phyloP scores from a whole-genome alignment of 2,797 vertebrate genomes.

The Betta splendens region DNA sequence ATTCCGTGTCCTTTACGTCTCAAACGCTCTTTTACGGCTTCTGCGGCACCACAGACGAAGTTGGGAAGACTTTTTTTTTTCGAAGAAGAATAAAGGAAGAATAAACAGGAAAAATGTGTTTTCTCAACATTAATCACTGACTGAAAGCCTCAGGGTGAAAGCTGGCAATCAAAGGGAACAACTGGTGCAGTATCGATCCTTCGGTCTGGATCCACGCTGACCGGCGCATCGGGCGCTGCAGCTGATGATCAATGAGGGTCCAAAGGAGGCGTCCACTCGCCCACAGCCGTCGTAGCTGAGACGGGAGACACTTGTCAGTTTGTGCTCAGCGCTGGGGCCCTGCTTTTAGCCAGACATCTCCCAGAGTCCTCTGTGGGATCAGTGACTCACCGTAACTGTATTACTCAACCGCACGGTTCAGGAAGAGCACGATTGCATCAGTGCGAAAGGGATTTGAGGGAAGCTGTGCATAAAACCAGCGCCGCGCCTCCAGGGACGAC shows the following conservation, averaged over 20 bases:
- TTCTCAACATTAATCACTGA: slow-evolving; percentile 64
- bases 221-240: slow-evolving; percentile 8
- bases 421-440: slow-evolving; percentile 49
- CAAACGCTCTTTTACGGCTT: no score
- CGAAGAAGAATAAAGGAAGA: slow-evolving; percentile 36
- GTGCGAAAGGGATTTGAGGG: slow-evolving; percentile 21
- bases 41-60: no score
- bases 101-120: no score
- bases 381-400: slow-evolving; percentile 45
- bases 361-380: slow-evolving; percentile 35
- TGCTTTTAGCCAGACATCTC: slow-evolving; percentile 39
- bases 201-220: neutral
- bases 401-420: slow-evolving; percentile 45
- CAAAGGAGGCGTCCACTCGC: slow-evolving; percentile 25
- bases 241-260: slow-evolving; percentile 45
- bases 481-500: slow-evolving; percentile 9
- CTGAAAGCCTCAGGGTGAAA: slow-evolving; percentile 57
- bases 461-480: slow-evolving; percentile 21
- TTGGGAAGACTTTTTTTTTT: no score
- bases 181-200: slow-evolving; percentile 43
- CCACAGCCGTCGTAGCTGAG: slow-evolving; percentile 21
- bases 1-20: no score
- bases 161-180: slow-evolving; percentile 60
- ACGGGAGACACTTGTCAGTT: slow-evolving; percentile 15
- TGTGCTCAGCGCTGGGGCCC: slow-evolving; percentile 2